These are phyloP conservation scores for Myathropa florea DNA, from an alignment of 2,888 invertebrate genomes.

Conservation along the genomic window DNA sequence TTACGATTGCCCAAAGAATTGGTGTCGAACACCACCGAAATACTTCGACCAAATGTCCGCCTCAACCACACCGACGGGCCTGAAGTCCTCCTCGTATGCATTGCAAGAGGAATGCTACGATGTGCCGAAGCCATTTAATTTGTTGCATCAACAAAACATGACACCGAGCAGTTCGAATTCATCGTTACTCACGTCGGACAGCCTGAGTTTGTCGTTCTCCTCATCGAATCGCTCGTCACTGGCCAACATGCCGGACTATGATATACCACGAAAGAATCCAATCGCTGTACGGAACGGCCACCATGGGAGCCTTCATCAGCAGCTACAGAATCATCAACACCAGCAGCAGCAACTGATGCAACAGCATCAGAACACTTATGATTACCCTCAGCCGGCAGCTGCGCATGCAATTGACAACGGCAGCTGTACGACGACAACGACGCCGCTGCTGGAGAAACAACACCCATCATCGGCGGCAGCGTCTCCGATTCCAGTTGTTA, in stretches of 20 bases:
- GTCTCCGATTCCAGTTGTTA: conserved; percentile 68
- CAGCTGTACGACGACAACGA: conserved; percentile 62
- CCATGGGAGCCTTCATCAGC: conserved; percentile 66
- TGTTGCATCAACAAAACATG: conserved; percentile 82
- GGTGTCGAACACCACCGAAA: conserved; percentile 77
- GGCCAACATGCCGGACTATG: conserved; percentile 86
- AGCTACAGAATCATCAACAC: conserved; percentile 66
- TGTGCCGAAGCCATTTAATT: conserved; percentile 83
- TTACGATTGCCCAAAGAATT: conserved; percentile 82
- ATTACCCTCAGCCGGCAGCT: conserved; percentile 76
- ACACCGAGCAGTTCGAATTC: conserved; percentile 87
- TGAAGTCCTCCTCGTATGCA: conserved; percentile 69
- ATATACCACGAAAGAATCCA: conserved; percentile 84
- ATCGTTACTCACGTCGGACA: conserved; percentile 85
- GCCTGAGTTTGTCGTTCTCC: conserved; percentile 81
- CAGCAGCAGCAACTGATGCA: conserved; percentile 62
- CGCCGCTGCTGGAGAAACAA: conserved; percentile 74
- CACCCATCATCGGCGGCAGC: conserved; percentile 68
- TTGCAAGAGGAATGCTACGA: conserved; percentile 84
- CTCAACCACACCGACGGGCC: conserved; percentile 79
- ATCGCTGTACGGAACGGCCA: conserved; percentile 76
- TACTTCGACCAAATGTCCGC: conserved; percentile 79
- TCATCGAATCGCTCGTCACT: conserved; percentile 82
- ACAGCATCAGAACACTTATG: conserved; percentile 58
- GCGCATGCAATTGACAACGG: conserved; percentile 69